Conservation (phyloP, 35 echinoderm and acorn worm species). For the Lytechinus pictus region DNA sequence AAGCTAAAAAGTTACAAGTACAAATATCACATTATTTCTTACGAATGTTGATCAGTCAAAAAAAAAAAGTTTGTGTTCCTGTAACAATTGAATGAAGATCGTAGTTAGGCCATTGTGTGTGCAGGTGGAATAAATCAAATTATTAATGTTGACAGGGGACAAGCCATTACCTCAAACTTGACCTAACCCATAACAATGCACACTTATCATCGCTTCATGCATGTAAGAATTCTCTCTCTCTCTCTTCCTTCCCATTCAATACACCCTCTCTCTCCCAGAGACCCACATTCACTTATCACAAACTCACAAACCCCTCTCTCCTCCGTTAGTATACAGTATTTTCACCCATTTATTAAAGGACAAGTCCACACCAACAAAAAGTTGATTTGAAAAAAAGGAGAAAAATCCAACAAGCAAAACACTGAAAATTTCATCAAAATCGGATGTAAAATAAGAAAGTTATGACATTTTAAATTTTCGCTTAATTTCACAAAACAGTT, state of each 20-base stretch:
- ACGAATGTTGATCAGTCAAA: too few species aligned
- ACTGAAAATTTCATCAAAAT: too few species aligned
- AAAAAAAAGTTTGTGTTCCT: not conserved
- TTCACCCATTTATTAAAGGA: too few species aligned
- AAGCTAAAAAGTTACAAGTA: too few species aligned
- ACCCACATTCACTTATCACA: too few species aligned
- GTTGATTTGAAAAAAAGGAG: too few species aligned
- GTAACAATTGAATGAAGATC: not conserved
- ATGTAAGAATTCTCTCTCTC: not conserved
- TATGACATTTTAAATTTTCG: too few species aligned
- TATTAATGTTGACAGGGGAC: conserved; percentile 42
- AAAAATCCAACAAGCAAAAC: too few species aligned
- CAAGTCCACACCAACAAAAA: too few species aligned
- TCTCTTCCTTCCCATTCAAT: not conserved
- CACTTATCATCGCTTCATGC: not conserved
- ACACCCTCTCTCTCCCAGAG: not conserved
- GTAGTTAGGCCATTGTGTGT: not conserved
- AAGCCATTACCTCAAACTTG: conserved; percentile 42
- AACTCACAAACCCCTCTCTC: not conserved
- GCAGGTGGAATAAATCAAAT: conserved; percentile 41
- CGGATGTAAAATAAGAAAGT: too few species aligned
- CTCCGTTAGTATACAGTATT: not conserved
- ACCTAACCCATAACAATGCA: conserved; percentile 31
- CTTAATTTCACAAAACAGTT: too few species aligned
- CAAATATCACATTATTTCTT: too few species aligned